A percentile compares a stretch with the other conserved stretches of the same genome.
phyloP scores from a whole-genome alignment of 1,140 invertebrate species.

The Lithobius niger region DNA sequence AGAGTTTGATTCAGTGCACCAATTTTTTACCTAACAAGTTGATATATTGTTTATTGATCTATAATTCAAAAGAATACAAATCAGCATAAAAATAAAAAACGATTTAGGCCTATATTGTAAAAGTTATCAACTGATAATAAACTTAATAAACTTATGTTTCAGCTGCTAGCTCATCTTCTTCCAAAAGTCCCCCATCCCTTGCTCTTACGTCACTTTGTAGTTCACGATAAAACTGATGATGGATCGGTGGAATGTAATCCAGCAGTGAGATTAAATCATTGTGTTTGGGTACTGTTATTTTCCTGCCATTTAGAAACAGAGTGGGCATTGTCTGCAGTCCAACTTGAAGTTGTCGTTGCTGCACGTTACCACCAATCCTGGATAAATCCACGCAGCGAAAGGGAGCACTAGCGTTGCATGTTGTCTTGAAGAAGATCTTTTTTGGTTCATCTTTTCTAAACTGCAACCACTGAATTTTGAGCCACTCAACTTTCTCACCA shows the following conservation, averaged over 20 bases:
- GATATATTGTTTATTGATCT: no score
- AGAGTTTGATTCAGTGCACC: no score
- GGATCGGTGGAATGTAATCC: not conserved
- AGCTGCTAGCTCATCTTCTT: no score
- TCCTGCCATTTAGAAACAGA: not conserved
- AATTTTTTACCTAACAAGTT: no score
- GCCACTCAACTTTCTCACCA: not conserved
- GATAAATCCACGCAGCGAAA: not conserved
- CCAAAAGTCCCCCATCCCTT: not conserved
- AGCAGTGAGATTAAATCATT: not conserved
- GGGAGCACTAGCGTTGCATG: not conserved
- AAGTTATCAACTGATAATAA: no score
- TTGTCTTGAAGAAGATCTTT: not conserved
- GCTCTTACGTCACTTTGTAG: not conserved
- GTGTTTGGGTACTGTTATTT: not conserved
- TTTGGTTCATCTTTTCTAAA: not conserved
- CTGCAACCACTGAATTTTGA: not conserved
- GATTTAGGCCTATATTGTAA: no score
- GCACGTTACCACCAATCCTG: not conserved
- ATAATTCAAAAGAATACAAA: no score
- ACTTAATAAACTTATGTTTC: no score
- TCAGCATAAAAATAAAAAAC: no score
- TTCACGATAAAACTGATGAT: not conserved
- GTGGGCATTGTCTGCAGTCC: not conserved
- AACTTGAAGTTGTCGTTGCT: not conserved